A percentile compares a stretch with the other conserved stretches of the same genome.
Evolutionary conservation across 1,140 invertebrate genomes (phyloP).

Genomic region (Drosophila pectinifera): DNA sequence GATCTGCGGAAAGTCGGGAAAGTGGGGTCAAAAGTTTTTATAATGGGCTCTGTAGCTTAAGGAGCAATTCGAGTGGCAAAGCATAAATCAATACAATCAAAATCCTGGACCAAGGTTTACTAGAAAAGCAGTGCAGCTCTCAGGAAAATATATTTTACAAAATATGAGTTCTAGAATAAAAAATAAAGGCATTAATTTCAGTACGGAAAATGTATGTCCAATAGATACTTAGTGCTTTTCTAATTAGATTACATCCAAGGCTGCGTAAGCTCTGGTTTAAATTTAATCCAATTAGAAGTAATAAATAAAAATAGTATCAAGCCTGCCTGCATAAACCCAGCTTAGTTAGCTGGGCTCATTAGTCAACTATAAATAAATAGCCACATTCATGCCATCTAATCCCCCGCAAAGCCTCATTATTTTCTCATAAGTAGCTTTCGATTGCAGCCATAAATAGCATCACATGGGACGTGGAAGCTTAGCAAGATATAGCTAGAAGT

Average conservation of each 20-base stretch:
- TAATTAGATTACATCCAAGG: no score
- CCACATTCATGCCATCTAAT: background rate
- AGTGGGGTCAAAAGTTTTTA: background rate
- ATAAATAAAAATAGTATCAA: no score
- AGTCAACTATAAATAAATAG: constrained; percentile 5
- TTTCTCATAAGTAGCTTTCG: constrained; percentile 3
- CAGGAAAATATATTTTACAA: no score
- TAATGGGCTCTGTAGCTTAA: background rate
- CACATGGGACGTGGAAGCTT: background rate
- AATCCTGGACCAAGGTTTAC: no score
- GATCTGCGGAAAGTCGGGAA: constrained; percentile 11
- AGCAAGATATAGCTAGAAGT: background rate
- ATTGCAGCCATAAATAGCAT: background rate
- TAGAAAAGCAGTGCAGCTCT: background rate
- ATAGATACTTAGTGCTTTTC: no score
- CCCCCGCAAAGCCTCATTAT: no score
- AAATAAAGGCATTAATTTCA: no score
- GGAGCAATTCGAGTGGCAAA: background rate
- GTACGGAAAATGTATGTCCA: no score
- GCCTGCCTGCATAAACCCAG: background rate
- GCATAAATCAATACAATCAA: background rate
- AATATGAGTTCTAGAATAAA: no score
- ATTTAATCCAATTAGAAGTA: no score
- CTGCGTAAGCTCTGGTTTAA: no score
- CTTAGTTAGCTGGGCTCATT: background rate